These are phyloP conservation scores for Saimiri boliviensis DNA, from an alignment of 2,113 vertebrate species.

Conservation along the genomic window DNA sequence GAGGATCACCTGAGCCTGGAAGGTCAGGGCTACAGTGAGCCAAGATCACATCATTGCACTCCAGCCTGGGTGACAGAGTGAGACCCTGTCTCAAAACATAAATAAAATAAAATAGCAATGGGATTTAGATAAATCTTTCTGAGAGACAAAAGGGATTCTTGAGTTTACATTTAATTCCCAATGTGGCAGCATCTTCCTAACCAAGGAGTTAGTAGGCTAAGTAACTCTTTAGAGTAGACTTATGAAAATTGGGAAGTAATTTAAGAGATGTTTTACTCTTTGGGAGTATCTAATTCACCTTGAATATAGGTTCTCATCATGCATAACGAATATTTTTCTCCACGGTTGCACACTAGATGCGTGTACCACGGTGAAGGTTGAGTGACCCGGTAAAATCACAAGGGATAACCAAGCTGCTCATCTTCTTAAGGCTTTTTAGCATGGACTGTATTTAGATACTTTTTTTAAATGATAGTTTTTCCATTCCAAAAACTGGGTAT, in stretches of 20 bases:
- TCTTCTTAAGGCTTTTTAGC: neutral
- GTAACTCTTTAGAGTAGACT: neutral
- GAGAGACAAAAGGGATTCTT: neutral
- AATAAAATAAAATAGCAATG: neutral
- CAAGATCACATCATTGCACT: too few relatives aligned
- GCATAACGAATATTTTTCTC: neutral
- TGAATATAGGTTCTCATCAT: neutral
- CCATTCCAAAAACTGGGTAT: neutral
- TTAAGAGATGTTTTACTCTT: neutral
- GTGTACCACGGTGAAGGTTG: neutral
- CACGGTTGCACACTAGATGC: rapidly evolving
- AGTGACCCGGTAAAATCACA: neutral
- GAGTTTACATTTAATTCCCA: neutral
- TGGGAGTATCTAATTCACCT: neutral
- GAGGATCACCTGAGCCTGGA: too few relatives aligned
- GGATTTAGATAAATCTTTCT: neutral
- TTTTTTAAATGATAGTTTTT: neutral
- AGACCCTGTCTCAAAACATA: too few relatives aligned
- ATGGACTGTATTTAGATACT: neutral
- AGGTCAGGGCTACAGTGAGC: too few relatives aligned
- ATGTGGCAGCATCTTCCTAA: neutral
- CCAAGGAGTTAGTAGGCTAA: neutral
- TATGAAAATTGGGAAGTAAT: neutral
- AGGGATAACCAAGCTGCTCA: neutral
- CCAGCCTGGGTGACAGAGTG: too few relatives aligned